Base-by-base conservation (phyloP, 2,797 vertebrate genomes). In the Loriculus beryllinus region DNA sequence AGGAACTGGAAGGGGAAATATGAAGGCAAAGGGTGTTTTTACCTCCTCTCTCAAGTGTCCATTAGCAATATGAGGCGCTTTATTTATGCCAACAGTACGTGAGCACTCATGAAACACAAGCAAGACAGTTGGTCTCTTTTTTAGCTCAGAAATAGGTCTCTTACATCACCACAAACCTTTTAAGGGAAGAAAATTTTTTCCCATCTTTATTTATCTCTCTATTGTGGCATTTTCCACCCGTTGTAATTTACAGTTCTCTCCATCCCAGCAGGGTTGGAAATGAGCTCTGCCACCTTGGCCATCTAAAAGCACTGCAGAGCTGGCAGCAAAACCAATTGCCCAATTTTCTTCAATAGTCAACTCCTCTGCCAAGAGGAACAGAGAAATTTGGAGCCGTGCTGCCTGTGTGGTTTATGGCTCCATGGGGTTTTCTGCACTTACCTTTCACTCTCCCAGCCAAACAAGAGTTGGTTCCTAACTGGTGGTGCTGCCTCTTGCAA, bases 161-260 rank as follows among this genome's bases (percentile, higher is more conserved):
- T 56, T 18, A 5, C 12, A 33, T 29, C 64, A n/a, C 37, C 16
- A 75, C 31, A 86, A 88, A 67, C 52, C 70, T 65, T 95, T 56
- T 56, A 79, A 67, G 54, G 33, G 64, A 84, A 79, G 37, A 88
- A 92, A 88, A 17, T 64, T 31, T 28, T 15, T 6, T 25, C 22
- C 35, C 31, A 15, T 43, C 17, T 7, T 67, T 35, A 47, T 89
- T 90, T 62, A 51, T 67, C 63, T 92, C 68, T 54, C 59, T 56
- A 39, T 59, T 79, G 62, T 72, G 65, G 54, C 69, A 75, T 90
- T 90, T 96, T 74, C 70, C 67, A 91, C 48, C 40, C 33, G 31
- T 79, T 49, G 69, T 72, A 81, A 92, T 92, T 94, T 86, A 90
- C 82, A 91, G 92, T 47, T 88, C 77, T 83, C 67, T 90, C 48